Base-by-base conservation (phyloP, 2,888 invertebrate genomes). In the Eilema sororculum region DNA sequence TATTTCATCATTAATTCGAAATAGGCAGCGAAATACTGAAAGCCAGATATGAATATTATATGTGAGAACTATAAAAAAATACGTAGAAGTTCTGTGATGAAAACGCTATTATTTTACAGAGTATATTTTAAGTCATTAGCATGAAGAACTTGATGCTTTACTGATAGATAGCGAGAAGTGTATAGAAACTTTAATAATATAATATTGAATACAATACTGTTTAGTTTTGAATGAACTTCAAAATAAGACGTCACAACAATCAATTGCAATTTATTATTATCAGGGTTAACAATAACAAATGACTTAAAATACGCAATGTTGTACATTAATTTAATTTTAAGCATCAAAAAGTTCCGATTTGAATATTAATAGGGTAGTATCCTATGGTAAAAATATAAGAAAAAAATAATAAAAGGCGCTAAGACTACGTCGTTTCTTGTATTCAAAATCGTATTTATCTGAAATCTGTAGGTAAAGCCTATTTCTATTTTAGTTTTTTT, bases 401-500 rank as follows among this genome's bases (percentile, higher is more conserved):
- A 37, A 37, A 10, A 13, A 37, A 37, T 41, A 41, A 16, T 16
- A 0, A 41, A 41, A 41, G 41, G 16, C 5, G 41, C 41, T 10
- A 33, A 33, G 4, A 5, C 8, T 4, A 6, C 10, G 37, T 37
- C 37, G 1, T 37, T 37, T 37, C 37, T 37, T 37, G 13, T 13
- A 58, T 58, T 8, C 52, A 71, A 74, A 78, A 66, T 60, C 20
- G 64, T 57, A 73, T 63, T 75, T 57, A 65, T 67, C 41, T 67
- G 69, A 70, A 75, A 70, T 71, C 37, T 74, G 67, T 72, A 52
- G 52, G 52, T 52, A 16, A 69, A 74, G 60, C 61, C 75, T 78
- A 74, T 64, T 30, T 68, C 67, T 74, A 70, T 30, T 24, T 69
- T 70, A 80, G 66, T 58, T 67, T 76, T 67, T 76, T 65, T 52